phyloP scores from a whole-genome alignment of 92 coral and sea anemone genomes.

The Palythoa grandiflora region DNA sequence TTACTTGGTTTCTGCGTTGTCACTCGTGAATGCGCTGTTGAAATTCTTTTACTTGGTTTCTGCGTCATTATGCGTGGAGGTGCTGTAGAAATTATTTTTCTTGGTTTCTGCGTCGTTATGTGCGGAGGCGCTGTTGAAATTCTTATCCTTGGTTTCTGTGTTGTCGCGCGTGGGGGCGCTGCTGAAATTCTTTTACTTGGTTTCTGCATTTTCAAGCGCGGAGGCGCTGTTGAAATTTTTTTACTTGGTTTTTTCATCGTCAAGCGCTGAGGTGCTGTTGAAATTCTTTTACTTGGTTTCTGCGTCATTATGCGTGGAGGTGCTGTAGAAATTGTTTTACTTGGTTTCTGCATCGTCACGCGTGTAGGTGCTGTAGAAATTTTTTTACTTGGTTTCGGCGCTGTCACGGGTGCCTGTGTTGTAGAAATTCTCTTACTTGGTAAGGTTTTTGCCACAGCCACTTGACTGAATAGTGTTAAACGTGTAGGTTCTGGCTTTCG shows the following conservation, averaged over 20 bases:
- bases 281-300: too few relatives aligned
- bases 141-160: too few relatives aligned
- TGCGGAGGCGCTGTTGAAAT: neutral
- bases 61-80: too few relatives aligned
- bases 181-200: too few relatives aligned
- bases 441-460: neutral
- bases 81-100: too few relatives aligned
- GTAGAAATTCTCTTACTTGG: neutral
- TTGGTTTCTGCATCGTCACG: neutral
- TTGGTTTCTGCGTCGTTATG: neutral
- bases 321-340: too few relatives aligned
- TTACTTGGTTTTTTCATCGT: neutral
- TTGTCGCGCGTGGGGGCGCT: too few relatives aligned
- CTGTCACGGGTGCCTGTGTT: neutral
- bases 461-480: conserved; percentile 31
- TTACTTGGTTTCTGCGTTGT: too few relatives aligned
- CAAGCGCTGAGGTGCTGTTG: neutral
- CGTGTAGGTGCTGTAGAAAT: neutral
- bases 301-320: too few relatives aligned
- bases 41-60: too few relatives aligned
- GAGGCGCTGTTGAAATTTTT: neutral
- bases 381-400: neutral
- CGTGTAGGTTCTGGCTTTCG: neutral
- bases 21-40: neutral
- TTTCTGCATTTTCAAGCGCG: neutral